Percentiles rank a stretch among this genome's conserved stretches.
Evolutionary conservation across 2,113 vertebrate genomes (phyloP).

Genomic region (Sphyrna mokarran): DNA sequence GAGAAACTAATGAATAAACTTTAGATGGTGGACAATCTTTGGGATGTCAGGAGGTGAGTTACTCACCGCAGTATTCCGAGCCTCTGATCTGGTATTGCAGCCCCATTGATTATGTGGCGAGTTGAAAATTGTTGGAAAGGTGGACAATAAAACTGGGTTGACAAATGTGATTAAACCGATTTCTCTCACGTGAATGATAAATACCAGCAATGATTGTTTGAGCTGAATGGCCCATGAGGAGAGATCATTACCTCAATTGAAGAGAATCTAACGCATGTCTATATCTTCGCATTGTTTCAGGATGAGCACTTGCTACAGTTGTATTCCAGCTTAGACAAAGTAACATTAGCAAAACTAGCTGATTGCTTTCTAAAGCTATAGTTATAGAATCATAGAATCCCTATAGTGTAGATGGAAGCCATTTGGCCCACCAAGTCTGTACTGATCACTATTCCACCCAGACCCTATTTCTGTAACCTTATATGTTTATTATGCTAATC

Average conservation of each 20-base stretch:
- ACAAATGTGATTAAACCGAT: neutral
- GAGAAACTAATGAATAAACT: too few relatives aligned
- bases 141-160: neutral
- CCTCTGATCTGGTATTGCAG: too few relatives aligned
- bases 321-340: neutral
- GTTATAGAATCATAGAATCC: neutral
- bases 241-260: neutral
- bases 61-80: too few relatives aligned
- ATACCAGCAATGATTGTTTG: neutral
- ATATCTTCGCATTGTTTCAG: neutral
- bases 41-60: too few relatives aligned
- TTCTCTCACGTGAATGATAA: neutral
- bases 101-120: too few relatives aligned
- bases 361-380: neutral
- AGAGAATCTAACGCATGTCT: neutral
- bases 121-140: neutral
- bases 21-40: too few relatives aligned
- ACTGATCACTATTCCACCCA: too few relatives aligned
- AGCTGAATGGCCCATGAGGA: neutral
- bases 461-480: too few relatives aligned
- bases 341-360: neutral
- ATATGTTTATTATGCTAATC: too few relatives aligned
- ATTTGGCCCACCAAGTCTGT: too few relatives aligned
- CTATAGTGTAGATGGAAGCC: too few relatives aligned
- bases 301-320: neutral